Evolutionary conservation across 37 sponge, comb jelly and placozoan genomes (phyloP).

Genomic region (Diacarnus erythraeanus): DNA sequence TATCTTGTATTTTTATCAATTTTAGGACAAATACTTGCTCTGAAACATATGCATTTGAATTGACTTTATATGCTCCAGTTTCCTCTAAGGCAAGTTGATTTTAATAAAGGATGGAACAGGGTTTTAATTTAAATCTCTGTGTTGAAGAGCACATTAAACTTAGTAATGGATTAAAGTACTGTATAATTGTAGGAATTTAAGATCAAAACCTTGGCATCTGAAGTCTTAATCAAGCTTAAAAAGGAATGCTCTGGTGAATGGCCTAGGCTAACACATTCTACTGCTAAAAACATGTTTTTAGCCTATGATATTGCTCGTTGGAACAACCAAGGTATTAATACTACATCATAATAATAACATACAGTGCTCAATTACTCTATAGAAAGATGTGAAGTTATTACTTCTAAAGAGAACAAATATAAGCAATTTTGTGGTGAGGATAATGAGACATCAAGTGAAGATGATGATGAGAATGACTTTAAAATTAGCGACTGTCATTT

Average conservation of each 20-base stretch:
- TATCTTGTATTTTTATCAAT: background rate
- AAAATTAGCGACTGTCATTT: slow-evolving; percentile 1
- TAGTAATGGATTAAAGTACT: too few relatives aligned
- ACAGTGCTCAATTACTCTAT: background rate
- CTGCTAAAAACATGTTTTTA: background rate
- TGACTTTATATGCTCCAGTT: slow-evolving; percentile 7
- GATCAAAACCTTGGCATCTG: background rate
- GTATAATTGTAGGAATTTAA: slow-evolving; percentile 5
- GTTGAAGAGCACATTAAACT: too few relatives aligned
- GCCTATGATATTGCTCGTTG: slow-evolving; percentile 24
- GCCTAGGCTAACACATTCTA: slow-evolving; percentile 9
- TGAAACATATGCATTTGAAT: background rate
- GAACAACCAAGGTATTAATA: slow-evolving; percentile 1
- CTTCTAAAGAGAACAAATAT: background rate
- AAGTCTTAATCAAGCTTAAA: slow-evolving; percentile 18
- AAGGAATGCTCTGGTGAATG: slow-evolving; percentile 5
- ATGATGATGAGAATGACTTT: background rate
- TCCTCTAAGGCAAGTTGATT: background rate
- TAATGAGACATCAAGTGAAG: background rate
- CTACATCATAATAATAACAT: background rate
- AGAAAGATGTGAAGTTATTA: background rate
- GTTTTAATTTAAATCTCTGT: background rate
- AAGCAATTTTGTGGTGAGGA: background rate
- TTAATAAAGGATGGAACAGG: background rate
- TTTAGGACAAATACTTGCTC: background rate